These are phyloP conservation scores for Antennarius maculatus DNA, from an alignment of 2,797 vertebrate species.

Conservation along the genomic window DNA sequence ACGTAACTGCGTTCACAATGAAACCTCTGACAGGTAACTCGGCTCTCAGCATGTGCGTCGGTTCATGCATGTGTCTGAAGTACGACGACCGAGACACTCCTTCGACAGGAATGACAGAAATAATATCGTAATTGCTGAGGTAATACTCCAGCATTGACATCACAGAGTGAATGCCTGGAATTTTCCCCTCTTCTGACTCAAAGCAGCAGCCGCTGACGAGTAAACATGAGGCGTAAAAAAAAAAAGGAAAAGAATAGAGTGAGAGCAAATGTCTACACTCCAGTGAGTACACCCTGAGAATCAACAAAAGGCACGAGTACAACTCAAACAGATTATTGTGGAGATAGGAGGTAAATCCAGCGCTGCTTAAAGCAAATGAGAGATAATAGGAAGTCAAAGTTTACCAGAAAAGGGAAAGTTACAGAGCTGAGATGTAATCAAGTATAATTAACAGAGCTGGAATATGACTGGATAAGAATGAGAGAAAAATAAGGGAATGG, in stretches of 20 bases:
- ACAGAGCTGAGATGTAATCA: background rate
- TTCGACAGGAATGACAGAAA: constrained; percentile 29
- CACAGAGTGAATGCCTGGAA: constrained; percentile 17
- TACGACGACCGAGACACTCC: constrained; percentile 26
- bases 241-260: background rate
- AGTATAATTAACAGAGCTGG: too few relatives aligned
- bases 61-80: background rate
- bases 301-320: constrained; percentile 18
- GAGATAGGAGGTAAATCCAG: background rate
- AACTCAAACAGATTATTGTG: constrained; percentile 3
- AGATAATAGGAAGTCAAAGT: constrained; percentile 4
- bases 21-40: constrained; percentile 24
- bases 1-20: constrained; percentile 32
- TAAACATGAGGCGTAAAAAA: background rate
- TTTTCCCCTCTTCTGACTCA: constrained; percentile 7
- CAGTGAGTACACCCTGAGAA: constrained; percentile 19
- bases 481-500: too few relatives aligned
- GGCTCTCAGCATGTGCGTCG: background rate
- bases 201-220: constrained; percentile 12
- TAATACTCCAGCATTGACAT: constrained; percentile 38
- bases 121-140: background rate
- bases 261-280: constrained; percentile 19
- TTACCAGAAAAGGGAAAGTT: constrained; percentile 29
- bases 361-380: background rate
- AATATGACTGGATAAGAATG: background rate